Evolutionary conservation across 2,113 vertebrate genomes (phyloP), one percentile per base, ranked within the genome.

Genomic region (Pongo pygmaeus): DNA sequence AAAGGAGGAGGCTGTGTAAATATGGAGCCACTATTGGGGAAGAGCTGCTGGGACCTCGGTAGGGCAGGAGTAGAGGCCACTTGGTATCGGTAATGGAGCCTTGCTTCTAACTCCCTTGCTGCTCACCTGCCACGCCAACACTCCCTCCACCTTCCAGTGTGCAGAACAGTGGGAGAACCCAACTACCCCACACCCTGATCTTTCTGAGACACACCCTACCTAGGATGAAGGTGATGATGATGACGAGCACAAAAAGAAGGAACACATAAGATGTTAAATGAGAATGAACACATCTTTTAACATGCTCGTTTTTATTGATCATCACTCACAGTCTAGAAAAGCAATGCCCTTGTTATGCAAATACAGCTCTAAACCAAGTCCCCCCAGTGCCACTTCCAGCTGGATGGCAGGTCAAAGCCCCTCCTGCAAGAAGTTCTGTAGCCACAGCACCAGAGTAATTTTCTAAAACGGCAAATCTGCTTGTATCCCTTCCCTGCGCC

Each of bases 1-100:
- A 95, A 92, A 98, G 74, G 35, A 94, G 96, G 92, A 96, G 75
- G 78, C 92, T 97, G 83, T 83, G 96, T 97, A 98, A 98, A 98
- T 94, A 97, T 57, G 94, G 94, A 97, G 75, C 13, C 67, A 32
- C 89, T 81, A 59, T 0, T 69, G 97, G 97, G 89, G 95, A 98
- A 55, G 40, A 43, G 95, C 72, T 20, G 74, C 93, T 0, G 0
- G 22, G 61, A 64, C 74, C 59, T 43, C 88, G 2, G 1, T 1
- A 57, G 13, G 30, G 8, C n/a, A 22, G n/a, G 46, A 64, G 43
- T 64, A 1, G 1, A 77, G 55, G 32, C 46, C 17, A 52, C 83
- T 75, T 55, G 27, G 55, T 27, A 12, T 0, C 6, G 18, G 57
- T 83, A 57, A 25, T 25, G 52, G 64, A 81, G 75, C 5, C 86